These are phyloP conservation scores for Pyrgus malvae DNA, from an alignment of 2,888 invertebrate species.

Conservation along the genomic window DNA sequence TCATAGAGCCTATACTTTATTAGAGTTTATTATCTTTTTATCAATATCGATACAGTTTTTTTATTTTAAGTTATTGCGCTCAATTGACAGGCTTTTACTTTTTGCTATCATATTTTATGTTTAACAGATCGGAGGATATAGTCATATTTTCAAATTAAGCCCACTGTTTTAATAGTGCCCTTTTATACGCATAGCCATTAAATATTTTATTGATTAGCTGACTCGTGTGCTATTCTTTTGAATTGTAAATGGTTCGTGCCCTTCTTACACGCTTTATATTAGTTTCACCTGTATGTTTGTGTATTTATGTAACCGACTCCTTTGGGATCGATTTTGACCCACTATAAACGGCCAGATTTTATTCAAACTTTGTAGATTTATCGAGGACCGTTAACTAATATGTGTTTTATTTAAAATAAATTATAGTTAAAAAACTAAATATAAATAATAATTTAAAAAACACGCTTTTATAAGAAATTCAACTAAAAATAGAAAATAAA, in stretches of 20 bases:
- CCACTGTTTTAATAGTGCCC: background rate
- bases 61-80: conserved; percentile 1
- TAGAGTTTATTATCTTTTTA: background rate
- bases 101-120: conserved; percentile 1
- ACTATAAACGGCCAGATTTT: too few relatives aligned
- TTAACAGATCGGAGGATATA: background rate
- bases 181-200: background rate
- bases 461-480: too few relatives aligned
- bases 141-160: conserved; percentile 13
- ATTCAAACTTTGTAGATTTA: too few relatives aligned
- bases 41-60: background rate
- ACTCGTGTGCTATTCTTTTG: background rate
- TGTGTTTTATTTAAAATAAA: too few relatives aligned
- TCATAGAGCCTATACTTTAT: background rate
- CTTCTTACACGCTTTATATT: too few relatives aligned
- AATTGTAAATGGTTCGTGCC: background rate
- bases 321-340: too few relatives aligned
- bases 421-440: too few relatives aligned
- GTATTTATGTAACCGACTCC: too few relatives aligned
- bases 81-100: background rate
- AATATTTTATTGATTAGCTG: background rate
- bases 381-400: too few relatives aligned
- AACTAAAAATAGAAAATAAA: too few relatives aligned
- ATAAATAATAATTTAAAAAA: too few relatives aligned
- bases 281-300: too few relatives aligned